phyloP scores from a whole-genome alignment of 2,888 invertebrate genomes.

The Aphelenchoides bicaudatus region DNA sequence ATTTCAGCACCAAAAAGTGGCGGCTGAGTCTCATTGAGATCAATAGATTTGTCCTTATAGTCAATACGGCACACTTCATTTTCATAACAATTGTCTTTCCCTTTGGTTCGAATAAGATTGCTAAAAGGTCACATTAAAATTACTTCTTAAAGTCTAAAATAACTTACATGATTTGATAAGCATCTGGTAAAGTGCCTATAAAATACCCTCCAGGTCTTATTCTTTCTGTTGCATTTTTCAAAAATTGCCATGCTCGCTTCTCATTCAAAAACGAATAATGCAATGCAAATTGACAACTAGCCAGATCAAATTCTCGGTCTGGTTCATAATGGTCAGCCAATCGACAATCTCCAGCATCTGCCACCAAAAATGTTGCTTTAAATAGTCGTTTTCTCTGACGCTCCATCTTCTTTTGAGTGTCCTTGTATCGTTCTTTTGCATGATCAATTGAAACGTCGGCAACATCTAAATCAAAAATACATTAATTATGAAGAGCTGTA shows the following conservation, averaged over 20 bases:
- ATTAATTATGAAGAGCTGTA: not conserved
- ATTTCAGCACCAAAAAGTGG: conserved; percentile 93
- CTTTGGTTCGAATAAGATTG: conserved; percentile 42
- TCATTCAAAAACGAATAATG: conserved; percentile 87
- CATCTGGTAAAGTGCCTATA: conserved; percentile 92
- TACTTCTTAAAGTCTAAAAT: not conserved
- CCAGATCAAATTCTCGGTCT: conserved; percentile 73
- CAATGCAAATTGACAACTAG: conserved; percentile 95
- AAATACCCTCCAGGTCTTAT: conserved; percentile 86
- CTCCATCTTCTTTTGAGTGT: conserved; percentile 65
- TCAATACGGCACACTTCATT: conserved; percentile 65
- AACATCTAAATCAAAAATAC: conserved; percentile 68
- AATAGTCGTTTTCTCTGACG: conserved; percentile 65
- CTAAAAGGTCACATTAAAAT: conserved; percentile 32
- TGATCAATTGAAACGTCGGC: conserved; percentile 87
- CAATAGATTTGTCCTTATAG: conserved; percentile 61
- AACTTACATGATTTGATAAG: conserved; percentile 77
- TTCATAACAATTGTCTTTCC: conserved; percentile 40
- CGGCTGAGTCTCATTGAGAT: conserved; percentile 56
- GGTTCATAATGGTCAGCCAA: conserved; percentile 13
- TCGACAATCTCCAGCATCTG: conserved; percentile 78
- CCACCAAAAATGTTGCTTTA: conserved; percentile 82
- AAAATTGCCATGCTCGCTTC: conserved; percentile 84
- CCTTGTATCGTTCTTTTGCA: conserved; percentile 78
- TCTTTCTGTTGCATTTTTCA: conserved; percentile 84